phyloP scores from a whole-genome alignment of 2,888 invertebrate species.

The Mellilla xanthometata region DNA sequence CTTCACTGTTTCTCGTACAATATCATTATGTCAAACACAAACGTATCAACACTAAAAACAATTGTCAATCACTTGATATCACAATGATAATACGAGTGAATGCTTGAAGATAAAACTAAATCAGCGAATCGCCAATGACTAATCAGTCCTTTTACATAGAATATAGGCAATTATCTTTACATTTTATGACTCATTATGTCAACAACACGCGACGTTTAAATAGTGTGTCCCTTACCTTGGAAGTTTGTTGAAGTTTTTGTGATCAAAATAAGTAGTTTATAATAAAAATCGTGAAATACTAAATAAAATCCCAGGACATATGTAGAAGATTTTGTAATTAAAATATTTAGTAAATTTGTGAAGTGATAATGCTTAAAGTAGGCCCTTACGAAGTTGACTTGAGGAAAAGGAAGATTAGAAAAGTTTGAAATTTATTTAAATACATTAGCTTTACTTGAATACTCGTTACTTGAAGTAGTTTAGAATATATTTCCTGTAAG shows the following conservation, averaged over 20 bases:
- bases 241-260: slow-evolving; percentile 13
- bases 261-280: no score
- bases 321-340: no score
- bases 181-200: slow-evolving; percentile 27
- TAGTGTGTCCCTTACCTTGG: slow-evolving; percentile 21
- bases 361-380: slow-evolving; percentile 16
- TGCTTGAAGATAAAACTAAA: slow-evolving; percentile 20
- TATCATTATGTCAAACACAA: slow-evolving; percentile 8
- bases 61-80: no score
- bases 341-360: background rate
- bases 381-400: slow-evolving; percentile 18
- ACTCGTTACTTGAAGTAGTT: no score
- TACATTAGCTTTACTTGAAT: no score
- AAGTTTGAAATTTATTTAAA: background rate
- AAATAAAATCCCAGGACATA: no score
- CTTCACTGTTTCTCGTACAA: slow-evolving; percentile 2
- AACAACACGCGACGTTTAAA: slow-evolving; percentile 18
- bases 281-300: no score
- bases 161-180: slow-evolving; percentile 26
- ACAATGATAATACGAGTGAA: no score
- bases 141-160: slow-evolving; percentile 23
- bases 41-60: no score
- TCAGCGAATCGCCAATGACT: slow-evolving; percentile 22
- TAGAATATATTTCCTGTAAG: no score
- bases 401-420: slow-evolving; percentile 9